phyloP scores from a whole-genome alignment of 2,113 vertebrate genomes.

The Procavia capensis region DNA sequence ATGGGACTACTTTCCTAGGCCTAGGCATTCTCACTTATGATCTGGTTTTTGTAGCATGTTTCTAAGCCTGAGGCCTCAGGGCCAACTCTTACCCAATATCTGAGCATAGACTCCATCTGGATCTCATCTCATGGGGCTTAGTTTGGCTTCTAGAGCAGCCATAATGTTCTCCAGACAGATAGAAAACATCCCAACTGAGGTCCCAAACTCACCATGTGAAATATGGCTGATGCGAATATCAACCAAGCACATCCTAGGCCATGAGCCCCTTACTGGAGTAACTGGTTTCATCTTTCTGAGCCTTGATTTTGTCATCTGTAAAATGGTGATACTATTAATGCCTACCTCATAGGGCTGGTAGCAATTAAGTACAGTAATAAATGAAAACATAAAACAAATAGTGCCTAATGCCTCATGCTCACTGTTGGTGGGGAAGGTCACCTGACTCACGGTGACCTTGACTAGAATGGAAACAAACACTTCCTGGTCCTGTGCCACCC shows the following conservation, averaged over 20 bases:
- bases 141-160: slow-evolving; percentile 23
- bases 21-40: not conserved
- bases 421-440: not conserved
- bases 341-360: not conserved
- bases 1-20: not conserved
- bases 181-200: not conserved
- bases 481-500: not conserved
- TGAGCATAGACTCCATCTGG: not conserved
- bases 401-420: not conserved
- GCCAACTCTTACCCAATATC: not conserved
- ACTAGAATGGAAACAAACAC: not conserved
- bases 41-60: not conserved
- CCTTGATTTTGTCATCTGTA: not conserved
- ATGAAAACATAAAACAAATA: not conserved
- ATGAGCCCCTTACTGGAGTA: not conserved
- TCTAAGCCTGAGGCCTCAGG: not conserved
- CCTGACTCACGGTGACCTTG: not conserved
- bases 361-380: not conserved
- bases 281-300: not conserved
- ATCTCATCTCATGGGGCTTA: not conserved
- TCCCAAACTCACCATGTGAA: not conserved
- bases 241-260: not conserved
- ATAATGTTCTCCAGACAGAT: not conserved
- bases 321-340: not conserved
- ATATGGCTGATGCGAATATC: not conserved